Percentiles rank a stretch among this genome's conserved stretches.
These are phyloP conservation scores for Acanthurus lineatus DNA, from an alignment of 2,797 vertebrate genomes.

Conservation along the genomic window DNA sequence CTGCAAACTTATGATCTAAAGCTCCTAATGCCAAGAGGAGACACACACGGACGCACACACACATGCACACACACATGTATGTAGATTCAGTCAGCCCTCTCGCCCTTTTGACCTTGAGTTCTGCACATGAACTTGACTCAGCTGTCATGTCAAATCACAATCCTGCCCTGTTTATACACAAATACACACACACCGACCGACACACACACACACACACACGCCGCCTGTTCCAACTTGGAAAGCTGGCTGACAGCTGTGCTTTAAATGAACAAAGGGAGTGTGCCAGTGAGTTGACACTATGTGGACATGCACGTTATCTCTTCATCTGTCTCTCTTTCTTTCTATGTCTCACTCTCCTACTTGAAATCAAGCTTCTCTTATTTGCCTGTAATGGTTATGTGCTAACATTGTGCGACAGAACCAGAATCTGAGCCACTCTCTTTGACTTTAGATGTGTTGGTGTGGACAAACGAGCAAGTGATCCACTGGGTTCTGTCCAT, in stretches of 20 bases:
- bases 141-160: constrained; percentile 81
- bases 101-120: constrained; percentile 82
- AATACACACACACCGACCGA: constrained; percentile 49
- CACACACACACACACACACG: constrained; percentile 49
- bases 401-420: not conserved
- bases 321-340: constrained; percentile 48
- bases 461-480: constrained; percentile 88
- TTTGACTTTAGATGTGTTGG: constrained; percentile 79
- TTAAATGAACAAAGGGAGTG: constrained; percentile 83
- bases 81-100: constrained; percentile 58
- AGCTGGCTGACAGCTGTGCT: constrained; percentile 83
- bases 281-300: constrained; percentile 77
- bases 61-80: constrained; percentile 43
- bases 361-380: not conserved
- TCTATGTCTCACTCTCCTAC: constrained; percentile 11
- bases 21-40: constrained; percentile 60
- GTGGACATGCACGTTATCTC: constrained; percentile 72
- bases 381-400: not conserved
- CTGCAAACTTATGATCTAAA: constrained; percentile 71
- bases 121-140: constrained; percentile 84
- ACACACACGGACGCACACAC: constrained; percentile 49
- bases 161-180: constrained; percentile 60
- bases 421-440: constrained; percentile 6
- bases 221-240: constrained; percentile 82
- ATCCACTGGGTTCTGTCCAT: constrained; percentile 95